phyloP scores from a whole-genome alignment of 2,797 vertebrate species.

The Poecilia gillii region DNA sequence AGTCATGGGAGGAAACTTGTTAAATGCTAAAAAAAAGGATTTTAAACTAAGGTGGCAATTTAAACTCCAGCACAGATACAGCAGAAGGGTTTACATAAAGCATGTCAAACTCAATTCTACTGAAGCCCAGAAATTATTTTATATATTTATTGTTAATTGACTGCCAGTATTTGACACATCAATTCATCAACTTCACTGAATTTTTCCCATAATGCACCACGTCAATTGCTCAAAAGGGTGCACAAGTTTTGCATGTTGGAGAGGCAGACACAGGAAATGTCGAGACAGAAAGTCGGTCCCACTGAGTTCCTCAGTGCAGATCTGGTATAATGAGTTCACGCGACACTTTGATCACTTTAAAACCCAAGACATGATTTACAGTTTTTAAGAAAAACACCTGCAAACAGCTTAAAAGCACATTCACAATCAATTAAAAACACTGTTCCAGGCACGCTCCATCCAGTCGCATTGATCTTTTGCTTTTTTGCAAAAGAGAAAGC shows the following conservation, averaged over 20 bases:
- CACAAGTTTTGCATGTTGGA: not conserved
- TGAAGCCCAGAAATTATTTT: not conserved
- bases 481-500: not conserved
- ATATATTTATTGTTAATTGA: not conserved
- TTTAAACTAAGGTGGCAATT: not conserved
- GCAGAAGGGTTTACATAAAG: not conserved
- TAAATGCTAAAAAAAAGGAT: not conserved
- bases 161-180: not conserved
- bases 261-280: not conserved
- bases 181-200: not conserved
- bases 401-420: not conserved
- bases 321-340: not conserved
- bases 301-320: not conserved
- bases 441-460: not conserved
- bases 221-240: not conserved
- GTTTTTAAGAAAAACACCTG: not conserved
- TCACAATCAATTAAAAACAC: not conserved
- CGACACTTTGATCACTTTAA: not conserved
- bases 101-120: not conserved
- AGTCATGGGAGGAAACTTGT: not conserved
- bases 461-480: not conserved
- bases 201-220: not conserved
- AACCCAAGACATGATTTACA: not conserved
- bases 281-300: not conserved
- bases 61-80: not conserved